Conservation (phyloP, 1,140 invertebrate genomes). For the Trigoniulus corallinus region DNA sequence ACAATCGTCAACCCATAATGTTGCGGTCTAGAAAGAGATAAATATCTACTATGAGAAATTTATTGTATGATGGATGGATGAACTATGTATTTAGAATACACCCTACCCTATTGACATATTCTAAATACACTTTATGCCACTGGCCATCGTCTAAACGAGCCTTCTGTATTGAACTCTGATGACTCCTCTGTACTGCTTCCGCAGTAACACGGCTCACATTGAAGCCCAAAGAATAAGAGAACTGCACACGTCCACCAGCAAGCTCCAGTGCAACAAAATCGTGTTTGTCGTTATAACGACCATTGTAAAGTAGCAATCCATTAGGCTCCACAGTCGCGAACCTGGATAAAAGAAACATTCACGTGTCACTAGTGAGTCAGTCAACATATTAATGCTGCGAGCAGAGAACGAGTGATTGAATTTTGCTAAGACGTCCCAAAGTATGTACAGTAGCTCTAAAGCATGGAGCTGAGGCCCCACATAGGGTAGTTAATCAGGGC, state of each 20-base stretch:
- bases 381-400: conserved; percentile 2
- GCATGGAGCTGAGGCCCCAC: too few species aligned
- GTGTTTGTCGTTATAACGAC: conserved; percentile 83
- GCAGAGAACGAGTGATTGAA: too few species aligned
- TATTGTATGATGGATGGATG: too few species aligned
- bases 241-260: conserved; percentile 51
- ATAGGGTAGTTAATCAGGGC: too few species aligned
- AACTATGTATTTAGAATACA: conserved; percentile 30
- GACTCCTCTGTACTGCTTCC: conserved; percentile 26
- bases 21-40: too few species aligned
- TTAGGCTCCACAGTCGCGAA: conserved; percentile 73
- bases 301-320: conserved; percentile 83
- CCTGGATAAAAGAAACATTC: conserved; percentile 30
- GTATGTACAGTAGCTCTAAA: too few species aligned
- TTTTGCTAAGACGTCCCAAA: too few species aligned
- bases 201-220: conserved; percentile 45
- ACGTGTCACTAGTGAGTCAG: not conserved
- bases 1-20: conserved; percentile 74
- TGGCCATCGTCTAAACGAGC: conserved; percentile 61
- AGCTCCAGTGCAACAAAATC: conserved; percentile 89
- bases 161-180: not conserved
- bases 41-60: too few species aligned
- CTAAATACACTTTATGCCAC: conserved; percentile 82
- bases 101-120: conserved; percentile 76
- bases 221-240: conserved; percentile 79